These are phyloP conservation scores for Lissonota sp. DNA, from an alignment of 2,888 invertebrate species.

Conservation along the genomic window DNA sequence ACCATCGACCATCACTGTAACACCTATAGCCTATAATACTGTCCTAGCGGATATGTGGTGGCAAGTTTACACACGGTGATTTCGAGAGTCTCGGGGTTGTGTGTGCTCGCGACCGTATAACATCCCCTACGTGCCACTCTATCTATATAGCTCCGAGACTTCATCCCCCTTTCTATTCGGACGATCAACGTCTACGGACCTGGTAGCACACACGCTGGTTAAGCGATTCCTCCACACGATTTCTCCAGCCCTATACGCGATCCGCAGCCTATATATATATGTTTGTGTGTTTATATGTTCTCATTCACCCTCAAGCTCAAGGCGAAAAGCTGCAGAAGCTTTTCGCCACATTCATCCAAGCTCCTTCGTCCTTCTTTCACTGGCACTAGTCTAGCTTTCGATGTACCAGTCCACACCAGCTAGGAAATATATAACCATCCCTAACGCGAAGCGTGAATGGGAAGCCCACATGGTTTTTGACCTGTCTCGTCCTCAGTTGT, in stretches of 20 bases:
- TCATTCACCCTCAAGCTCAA: slow-evolving; percentile 33
- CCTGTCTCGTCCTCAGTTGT: neutral
- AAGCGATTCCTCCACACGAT: slow-evolving; percentile 6
- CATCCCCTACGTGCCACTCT: slow-evolving; percentile 55
- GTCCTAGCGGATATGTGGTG: too few species aligned
- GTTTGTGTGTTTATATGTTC: neutral
- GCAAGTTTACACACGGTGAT: neutral
- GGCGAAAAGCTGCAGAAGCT: slow-evolving; percentile 51
- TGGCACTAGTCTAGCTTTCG: slow-evolving; percentile 53
- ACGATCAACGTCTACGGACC: neutral
- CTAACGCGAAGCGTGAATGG: slow-evolving; percentile 76
- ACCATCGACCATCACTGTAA: neutral
- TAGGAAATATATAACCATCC: slow-evolving; percentile 64
- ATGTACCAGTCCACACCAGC: slow-evolving; percentile 27
- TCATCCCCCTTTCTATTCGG: slow-evolving; percentile 18
- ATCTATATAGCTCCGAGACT: slow-evolving; percentile 16
- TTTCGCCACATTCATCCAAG: slow-evolving; percentile 62
- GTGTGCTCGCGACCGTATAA: slow-evolving; percentile 45
- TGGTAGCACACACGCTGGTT: neutral
- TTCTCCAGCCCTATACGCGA: slow-evolving; percentile 19
- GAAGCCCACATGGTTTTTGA: slow-evolving; percentile 74
- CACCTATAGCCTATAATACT: slow-evolving; percentile 45
- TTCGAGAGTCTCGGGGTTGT: slow-evolving; percentile 24
- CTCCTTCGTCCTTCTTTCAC: slow-evolving; percentile 59
- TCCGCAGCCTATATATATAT: slow-evolving; percentile 24